Evolutionary conservation across 1,140 invertebrate species (phyloP), one percentile per base, ranked within the genome.

Genomic region (Drosophila kikkawai): DNA sequence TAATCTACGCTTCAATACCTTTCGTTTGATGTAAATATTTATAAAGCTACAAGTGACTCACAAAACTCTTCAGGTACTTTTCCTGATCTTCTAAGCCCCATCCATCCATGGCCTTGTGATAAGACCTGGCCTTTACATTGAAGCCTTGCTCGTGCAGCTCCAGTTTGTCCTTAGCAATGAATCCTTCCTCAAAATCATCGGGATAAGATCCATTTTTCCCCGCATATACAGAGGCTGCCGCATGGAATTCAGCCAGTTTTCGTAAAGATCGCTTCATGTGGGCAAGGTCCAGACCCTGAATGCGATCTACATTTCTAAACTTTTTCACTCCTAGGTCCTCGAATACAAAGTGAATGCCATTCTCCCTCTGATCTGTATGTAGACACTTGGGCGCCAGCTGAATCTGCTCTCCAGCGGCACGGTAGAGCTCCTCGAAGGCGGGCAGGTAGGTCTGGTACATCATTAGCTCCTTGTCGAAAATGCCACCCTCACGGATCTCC

Each of bases 221-320:
- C 1, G 63, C 78, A 41, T 88, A 87, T 12, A 86, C 79, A 0
- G 80, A 53, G 9, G 94, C 94, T 8, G 93, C 87, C 0, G 94
- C 95, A 81, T 95, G 95, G 64, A 94, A 94, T 60, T 88, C 93
- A 0, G 94, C 95, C 41, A 95, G 65, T 57, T 94, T 93, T 4
- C 90, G 88, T 15, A 95, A 71, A 6, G 94, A 93, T 13, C 93
- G 39, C 47, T 92, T 77, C 64, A 93, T 93, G 45, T 95, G 94
- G 3, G 86, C 63, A 34, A 94, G 67, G 75, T 95, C 94, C 41
- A 95, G 87, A 7, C 94, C 94, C 19, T 87, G 65, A 12, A 93
- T 82, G 29, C 94, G 93, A 82, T 94, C 86, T 0, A 93, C 93
- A 42, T 91, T 88, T 26, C 39, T 45, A 17, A 82, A 91, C 7